Evolutionary conservation across 2,888 invertebrate genomes (phyloP).

Genomic region (Amaurobius ferox): DNA sequence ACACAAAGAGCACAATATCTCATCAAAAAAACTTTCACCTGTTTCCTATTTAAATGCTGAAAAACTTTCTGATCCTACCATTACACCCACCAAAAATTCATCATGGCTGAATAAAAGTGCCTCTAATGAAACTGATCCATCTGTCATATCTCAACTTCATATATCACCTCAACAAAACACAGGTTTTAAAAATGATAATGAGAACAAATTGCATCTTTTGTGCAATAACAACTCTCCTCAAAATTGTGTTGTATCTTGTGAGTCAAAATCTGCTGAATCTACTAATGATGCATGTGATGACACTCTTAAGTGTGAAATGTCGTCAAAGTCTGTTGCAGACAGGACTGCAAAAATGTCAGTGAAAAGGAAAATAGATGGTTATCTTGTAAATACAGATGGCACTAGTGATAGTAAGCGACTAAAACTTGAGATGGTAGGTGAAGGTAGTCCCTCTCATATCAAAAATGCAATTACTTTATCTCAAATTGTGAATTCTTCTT

Average conservation of each 20-base stretch:
- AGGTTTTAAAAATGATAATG: neutral
- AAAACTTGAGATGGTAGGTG: neutral
- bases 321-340: neutral
- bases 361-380: neutral
- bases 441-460: neutral
- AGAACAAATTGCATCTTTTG: neutral
- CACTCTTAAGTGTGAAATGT: no score
- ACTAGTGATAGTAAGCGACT: neutral
- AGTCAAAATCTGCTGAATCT: no score
- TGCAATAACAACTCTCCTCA: neutral
- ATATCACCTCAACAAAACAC: constrained; percentile 12
- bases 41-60: constrained; percentile 27
- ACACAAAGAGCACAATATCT: constrained; percentile 47
- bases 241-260: neutral
- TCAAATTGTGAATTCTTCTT: neutral
- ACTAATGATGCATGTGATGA: neutral
- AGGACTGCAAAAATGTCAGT: neutral
- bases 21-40: constrained; percentile 28
- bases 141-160: neutral
- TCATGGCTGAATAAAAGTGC: constrained; percentile 53
- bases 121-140: constrained; percentile 37
- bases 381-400: neutral
- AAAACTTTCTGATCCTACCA: constrained; percentile 18
- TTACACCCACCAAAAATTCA: constrained; percentile 32
- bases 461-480: neutral